Evolutionary conservation across 2,113 vertebrate species (phyloP), one percentile per base, ranked within the genome.

Genomic region (Periophthalmus modestus): DNA sequence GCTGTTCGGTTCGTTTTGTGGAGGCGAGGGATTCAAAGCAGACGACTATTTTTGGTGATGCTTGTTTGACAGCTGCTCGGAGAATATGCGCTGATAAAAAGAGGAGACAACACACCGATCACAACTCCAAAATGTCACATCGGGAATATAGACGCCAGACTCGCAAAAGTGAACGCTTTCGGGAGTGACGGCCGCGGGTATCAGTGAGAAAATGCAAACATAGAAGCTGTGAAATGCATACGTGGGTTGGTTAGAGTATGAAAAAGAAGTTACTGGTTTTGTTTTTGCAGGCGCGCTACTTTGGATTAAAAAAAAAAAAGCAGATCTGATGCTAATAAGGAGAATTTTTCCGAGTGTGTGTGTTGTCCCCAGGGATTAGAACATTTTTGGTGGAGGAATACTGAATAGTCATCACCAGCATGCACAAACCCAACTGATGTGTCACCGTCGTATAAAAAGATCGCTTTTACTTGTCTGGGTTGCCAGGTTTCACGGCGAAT

Each of bases 41-140:
- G 72, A 73, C 82, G 58, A 78, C 80, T 77, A 82, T 84, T 86
- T 63, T 66, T 74, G 75, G 68, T 46, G 70, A 74, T 1, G 46
- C 66, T 19, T 79, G 18, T 18, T 66, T 70, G 78, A 80, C 65
- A 82, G 79, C 54, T 73, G 36, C 55, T 43, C 11, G 0, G 71
- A 75, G 74, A 82, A 79, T 74, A 73, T 73, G 55, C 61, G 71
- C 80, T 83, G 80, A 69, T 68, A 2, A 58, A 79, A 39, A 61
- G 50, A 9, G 34, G 13, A 68, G 28, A 77, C 13, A 6, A 70
- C 70, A 28, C 7, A 7, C 21, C 2, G 39, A 4, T 70, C 46
- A 52, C 48, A 11, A 73, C 70, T 76, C 57, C 15, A 54, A 74
- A 69, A 73, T 69, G 78, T 78, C 57, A 70, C 7, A 19, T n/a